Base-by-base conservation (phyloP, 2,888 invertebrate genomes). In the Endotricha flammealis region DNA sequence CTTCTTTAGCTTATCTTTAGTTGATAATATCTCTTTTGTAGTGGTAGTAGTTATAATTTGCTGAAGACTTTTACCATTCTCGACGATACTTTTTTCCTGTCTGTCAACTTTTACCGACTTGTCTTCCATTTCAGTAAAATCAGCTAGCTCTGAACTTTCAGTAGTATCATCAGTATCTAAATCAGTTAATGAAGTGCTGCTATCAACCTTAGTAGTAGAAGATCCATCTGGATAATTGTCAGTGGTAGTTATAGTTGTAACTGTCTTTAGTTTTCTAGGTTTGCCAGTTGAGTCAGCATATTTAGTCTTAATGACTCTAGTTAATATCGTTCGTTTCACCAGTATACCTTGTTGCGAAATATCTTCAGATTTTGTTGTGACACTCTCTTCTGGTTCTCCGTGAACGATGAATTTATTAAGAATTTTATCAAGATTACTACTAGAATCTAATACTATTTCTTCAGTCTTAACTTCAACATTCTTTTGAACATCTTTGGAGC, bases 201-300 rank as follows among this genome's bases (percentile, higher is more conserved):
- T 76, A 31, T 86, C 85, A 12, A 80, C 64, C 50, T 79, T 80
- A 1, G 77, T 76, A 17, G 63, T 68, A 5, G 78, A 74, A 4
- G 85, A 85, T 23, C 86, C 82, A 44, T 87, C 87, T 10, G 87
- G 86, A 44, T 79, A 86, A 32, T 69, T 64, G 44, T 88, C 86
- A 14, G 76, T 81, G 6, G 80, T 85, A 6, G 76, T 80, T 0
- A 76, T 50, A 12, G 64, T 67, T 8, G 72, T 77, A 1, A 69
- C 64, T 5, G 68, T 83, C 44, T 87, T 87, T 11, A 85, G 39
- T 57, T 86, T 87, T 38, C 53, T 68, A 8, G 71, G 61, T 30
- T 57, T 50, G 1, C 65, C 71, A 24, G 64, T 39, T 9, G 44
- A 48, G 53, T 87, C 74, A 2, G 64, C 68, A 48, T 81, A 82